Evolutionary conservation across 2,888 invertebrate species (phyloP).

Genomic region (Microctonus hyperodae): DNA sequence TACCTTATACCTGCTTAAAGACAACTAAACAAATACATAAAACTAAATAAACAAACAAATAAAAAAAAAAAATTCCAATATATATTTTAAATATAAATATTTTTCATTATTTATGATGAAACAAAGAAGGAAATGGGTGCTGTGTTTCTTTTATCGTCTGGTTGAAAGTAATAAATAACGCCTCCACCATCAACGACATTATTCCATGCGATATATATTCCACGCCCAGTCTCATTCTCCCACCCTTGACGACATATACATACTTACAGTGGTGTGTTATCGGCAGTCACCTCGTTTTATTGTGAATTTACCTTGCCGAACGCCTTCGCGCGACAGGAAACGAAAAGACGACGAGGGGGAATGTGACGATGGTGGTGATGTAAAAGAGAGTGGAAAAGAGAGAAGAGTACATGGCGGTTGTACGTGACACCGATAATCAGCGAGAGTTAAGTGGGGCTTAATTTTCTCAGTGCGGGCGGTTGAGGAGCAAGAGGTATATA

Average conservation of each 20-base stretch:
- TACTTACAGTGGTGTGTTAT: constrained; percentile 25
- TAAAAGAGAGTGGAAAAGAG: constrained; percentile 21
- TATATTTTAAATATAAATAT: background rate
- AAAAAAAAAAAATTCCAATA: background rate
- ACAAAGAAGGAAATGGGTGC: background rate
- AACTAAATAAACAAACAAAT: too few species aligned
- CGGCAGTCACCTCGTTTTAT: constrained; percentile 23
- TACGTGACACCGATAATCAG: constrained; percentile 62
- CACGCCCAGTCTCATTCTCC: constrained; percentile 32
- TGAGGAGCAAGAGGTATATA: constrained; percentile 35
- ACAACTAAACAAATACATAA: too few species aligned
- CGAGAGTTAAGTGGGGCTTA: constrained; percentile 59
- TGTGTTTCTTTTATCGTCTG: constrained; percentile 16
- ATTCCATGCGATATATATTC: constrained; percentile 15
- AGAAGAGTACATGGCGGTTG: constrained; percentile 41
- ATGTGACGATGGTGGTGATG: background rate
- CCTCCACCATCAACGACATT: constrained; percentile 23
- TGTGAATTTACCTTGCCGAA: constrained; percentile 4
- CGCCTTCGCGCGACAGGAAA: constrained; percentile 24
- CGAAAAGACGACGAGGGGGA: background rate
- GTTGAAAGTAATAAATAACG: constrained; percentile 24
- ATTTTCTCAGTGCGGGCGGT: constrained; percentile 58
- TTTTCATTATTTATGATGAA: background rate
- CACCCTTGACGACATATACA: constrained; percentile 10
- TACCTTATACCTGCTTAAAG: too few species aligned